phyloP scores from a whole-genome alignment of 2,797 vertebrate species.

The Naso thynnoides region DNA sequence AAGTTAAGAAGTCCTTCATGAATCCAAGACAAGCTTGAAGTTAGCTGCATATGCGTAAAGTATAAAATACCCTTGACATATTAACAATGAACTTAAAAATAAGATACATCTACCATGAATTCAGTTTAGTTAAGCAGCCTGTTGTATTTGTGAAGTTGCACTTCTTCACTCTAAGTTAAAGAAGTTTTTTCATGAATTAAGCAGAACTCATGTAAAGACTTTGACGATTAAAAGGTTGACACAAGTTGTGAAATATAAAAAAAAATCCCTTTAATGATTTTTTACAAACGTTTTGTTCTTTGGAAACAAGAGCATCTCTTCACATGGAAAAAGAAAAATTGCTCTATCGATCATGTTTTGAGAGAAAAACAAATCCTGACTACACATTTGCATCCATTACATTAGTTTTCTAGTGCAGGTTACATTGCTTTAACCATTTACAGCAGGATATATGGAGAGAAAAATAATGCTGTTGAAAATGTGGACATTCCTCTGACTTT shows the following conservation, averaged over 20 bases:
- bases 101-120: neutral
- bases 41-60: neutral
- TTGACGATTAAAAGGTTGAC: neutral
- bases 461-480: conserved; percentile 17
- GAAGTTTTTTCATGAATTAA: too few species aligned
- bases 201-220: neutral
- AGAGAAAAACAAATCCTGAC: conserved; percentile 31
- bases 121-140: neutral
- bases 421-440: conserved; percentile 19
- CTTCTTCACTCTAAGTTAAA: neutral
- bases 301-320: neutral
- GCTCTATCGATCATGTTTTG: conserved; percentile 14
- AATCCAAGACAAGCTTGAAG: neutral
- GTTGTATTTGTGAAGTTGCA: neutral
- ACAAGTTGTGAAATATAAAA: conserved; percentile 31
- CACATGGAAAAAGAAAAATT: conserved; percentile 26
- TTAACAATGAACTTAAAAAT: neutral
- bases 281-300: conserved; percentile 26
- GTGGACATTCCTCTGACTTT: conserved; percentile 7
- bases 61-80: neutral
- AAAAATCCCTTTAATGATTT: conserved; percentile 46
- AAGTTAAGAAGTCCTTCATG: neutral
- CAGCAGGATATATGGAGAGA: conserved; percentile 6
- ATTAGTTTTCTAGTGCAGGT: conserved; percentile 30
- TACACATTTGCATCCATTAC: conserved; percentile 62